phyloP scores from a whole-genome alignment of 2,113 vertebrate species.

The Syngnathus floridae region DNA sequence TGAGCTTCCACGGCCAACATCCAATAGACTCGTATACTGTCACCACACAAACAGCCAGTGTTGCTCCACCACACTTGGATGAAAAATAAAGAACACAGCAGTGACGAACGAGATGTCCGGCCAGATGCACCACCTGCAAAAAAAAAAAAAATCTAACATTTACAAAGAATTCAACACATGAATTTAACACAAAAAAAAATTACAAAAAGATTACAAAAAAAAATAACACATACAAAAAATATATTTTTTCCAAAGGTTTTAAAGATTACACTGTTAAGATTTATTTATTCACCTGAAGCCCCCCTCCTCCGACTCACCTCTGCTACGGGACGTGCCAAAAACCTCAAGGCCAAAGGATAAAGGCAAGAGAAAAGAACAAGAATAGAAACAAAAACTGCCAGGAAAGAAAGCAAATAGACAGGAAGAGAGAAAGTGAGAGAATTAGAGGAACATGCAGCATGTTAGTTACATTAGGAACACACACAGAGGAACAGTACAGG shows the following conservation, averaged over 20 bases:
- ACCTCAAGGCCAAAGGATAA: constrained; percentile 99
- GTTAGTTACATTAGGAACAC: constrained; percentile 49
- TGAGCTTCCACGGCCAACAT: constrained; percentile 31
- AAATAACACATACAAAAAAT: neutral
- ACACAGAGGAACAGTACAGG: constrained; percentile 4
- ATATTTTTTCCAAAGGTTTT: neutral
- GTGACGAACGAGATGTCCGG: constrained; percentile 65
- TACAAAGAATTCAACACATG: neutral
- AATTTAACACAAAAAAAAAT: too few species aligned
- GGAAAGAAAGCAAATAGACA: constrained; percentile 63
- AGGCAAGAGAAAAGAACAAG: constrained; percentile 99
- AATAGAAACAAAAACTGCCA: constrained; percentile 97
- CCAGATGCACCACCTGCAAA: constrained; percentile 72
- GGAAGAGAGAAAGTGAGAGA: constrained; percentile 23
- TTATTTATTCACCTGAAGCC: neutral
- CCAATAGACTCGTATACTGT: constrained; percentile 7
- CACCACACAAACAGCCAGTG: constrained; percentile 40
- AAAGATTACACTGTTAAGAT: neutral
- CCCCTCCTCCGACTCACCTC: constrained; percentile 80
- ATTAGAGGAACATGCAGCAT: constrained; percentile 26
- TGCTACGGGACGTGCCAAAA: constrained; percentile 78
- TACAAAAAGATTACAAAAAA: too few species aligned
- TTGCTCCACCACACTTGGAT: constrained; percentile 70
- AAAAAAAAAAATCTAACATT: neutral
- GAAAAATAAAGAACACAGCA: constrained; percentile 73